Base-by-base conservation (phyloP, 64 coral and sea anemone genomes). In the Dendronephthya gigantea region DNA sequence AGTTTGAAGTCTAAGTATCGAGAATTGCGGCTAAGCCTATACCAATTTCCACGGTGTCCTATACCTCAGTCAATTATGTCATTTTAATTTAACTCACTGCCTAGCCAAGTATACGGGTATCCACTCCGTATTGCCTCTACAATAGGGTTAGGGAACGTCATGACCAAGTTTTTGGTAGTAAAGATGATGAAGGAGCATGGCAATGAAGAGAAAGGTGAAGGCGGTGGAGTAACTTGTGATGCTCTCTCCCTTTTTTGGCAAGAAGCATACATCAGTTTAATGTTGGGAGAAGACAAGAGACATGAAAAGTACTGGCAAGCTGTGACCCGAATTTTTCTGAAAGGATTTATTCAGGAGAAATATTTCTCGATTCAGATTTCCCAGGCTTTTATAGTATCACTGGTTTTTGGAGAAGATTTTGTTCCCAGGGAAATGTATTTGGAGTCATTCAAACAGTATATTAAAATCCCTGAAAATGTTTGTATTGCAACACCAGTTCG, bases 231-330 rank as follows among this genome's bases (percentile, higher is more conserved):
- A 43, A 34, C 37, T 29, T 51, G 83, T 72, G 83, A 90, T 69
- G 48, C 74, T 40, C 55, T 84, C 69, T 68, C 79, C 49, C 83
- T 82, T 70, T 90, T 90, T 68, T 84, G 88, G 87, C 87, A 89
- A 59, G 49, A 45, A 41, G 35, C 84, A 36, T 90, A 84, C 74
- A 33, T 83, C 33, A 69, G 82, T 47, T 32, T 66, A 32, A 76
- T 83, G 70, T 17, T 84, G 35, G 88, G 88, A 17, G 83, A 90
- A 50, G 50, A 50, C 49, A 79, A 91, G 39, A 91, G 85, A 47
- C 89, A 90, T 35, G 68, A 90, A 58, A 82, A 47, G 27, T 33
- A 90, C 49, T 91, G 90, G 90, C 68, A 83, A 82, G 90, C 90
- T 40, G 47, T 91, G 33, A 51, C 50, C 39, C 37, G 79, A 40